phyloP scores from a whole-genome alignment of 2,888 invertebrate species.

The Sthenelais limicola region DNA sequence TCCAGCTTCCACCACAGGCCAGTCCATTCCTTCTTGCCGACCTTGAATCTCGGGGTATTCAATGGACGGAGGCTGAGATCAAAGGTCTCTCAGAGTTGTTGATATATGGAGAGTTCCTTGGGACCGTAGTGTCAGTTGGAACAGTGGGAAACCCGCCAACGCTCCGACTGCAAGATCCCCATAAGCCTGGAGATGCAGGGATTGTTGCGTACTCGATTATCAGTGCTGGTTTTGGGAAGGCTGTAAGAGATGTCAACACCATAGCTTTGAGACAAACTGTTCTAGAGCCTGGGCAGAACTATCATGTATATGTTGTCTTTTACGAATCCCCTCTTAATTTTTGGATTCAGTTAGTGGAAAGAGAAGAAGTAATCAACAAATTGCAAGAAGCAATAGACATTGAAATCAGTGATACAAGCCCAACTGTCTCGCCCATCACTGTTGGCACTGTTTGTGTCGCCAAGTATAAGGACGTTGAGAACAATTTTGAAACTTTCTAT shows the following conservation, averaged over 20 bases:
- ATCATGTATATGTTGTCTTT: conserved; percentile 22
- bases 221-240: background rate
- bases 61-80: conserved; percentile 18
- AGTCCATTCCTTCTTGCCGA: conserved; percentile 56
- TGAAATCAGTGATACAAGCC: background rate
- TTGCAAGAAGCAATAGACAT: conserved; percentile 3
- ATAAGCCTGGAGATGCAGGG: background rate
- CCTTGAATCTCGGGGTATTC: conserved; percentile 34
- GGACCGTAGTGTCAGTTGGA: background rate
- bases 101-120: conserved; percentile 21
- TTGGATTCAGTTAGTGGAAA: conserved; percentile 13
- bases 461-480: conserved; percentile 15
- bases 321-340: conserved; percentile 30
- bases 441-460: conserved; percentile 20
- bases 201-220: background rate
- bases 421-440: background rate
- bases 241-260: background rate
- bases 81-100: background rate
- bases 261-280: background rate
- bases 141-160: conserved; percentile 16
- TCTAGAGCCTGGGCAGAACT: background rate
- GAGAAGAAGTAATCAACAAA: background rate
- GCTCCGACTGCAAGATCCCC: background rate
- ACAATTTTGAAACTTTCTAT: conserved; percentile 20
- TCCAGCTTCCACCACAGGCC: conserved; percentile 59